Evolutionary conservation across 92 coral and sea anemone species (phyloP), one percentile per base, ranked within the genome.

Genomic region (Epizoanthus illoricatus): DNA sequence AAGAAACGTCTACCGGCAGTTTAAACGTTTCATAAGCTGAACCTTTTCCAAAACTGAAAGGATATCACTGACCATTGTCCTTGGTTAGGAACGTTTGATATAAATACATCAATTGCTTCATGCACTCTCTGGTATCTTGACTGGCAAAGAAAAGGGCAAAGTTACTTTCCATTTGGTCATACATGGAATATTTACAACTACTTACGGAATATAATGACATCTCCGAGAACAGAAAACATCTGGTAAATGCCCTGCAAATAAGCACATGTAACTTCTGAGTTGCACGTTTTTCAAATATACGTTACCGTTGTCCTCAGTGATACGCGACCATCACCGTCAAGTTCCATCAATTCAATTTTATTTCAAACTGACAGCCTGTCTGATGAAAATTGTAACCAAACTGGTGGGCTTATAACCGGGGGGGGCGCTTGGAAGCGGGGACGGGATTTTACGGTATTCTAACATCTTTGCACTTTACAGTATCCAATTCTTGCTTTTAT

Each of bases 151-250:
- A 52, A 64, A 65, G 39, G 8, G 7, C 21, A 43, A 65, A 65
- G 18, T 15, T 20, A 80, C 71, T 17, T 20, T 52, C 3, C 56
- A 52, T 9, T 52, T 52, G 56, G 56, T 52, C 15, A 9, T 5
- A 12, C 1, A 24, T 55, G n/a, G 18, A 16, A 42, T 42, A 10
- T 33, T 52, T 18, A 33, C 24, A 20, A 17, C 19, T 45, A 92
- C 99, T 96, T 89, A 96, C 99, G 94, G 36, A 91, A 83, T 70
- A 93, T 83, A 21, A 90, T 74, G 23, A 96, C 91, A 57, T 96
- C 99, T 33, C 94, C 98, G 15, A 96, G 90, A 19, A 93, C 94
- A 54, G 94, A 84, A 76, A 96, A 96, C 99, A 96, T 96, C 86
- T 96, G 99, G 84, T 94, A 96, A 21, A 91, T 88, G 19, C 96